Evolutionary conservation across 1,140 invertebrate species (phyloP).

Genomic region (Drosophila lini): DNA sequence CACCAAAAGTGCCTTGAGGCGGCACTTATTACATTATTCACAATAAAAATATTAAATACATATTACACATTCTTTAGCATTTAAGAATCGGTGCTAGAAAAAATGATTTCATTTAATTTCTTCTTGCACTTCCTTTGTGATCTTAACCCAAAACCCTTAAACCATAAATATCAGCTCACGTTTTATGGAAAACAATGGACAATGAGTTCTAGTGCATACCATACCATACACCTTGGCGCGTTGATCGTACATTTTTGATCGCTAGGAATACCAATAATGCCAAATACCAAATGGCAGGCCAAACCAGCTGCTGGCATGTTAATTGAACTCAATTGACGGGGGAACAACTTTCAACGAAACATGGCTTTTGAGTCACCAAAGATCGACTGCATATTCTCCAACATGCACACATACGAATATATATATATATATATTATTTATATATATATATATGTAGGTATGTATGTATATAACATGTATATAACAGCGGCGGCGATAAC

Average conservation of each 20-base stretch:
- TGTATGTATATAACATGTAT: conserved; percentile 26
- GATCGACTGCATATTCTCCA: conserved; percentile 29
- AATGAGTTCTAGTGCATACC: neutral
- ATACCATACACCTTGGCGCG: neutral
- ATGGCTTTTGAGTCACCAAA: conserved; percentile 35
- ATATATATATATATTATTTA: neutral
- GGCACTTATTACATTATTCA: no score
- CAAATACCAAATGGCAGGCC: conserved; percentile 5
- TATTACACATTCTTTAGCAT: no score
- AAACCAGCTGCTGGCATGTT: conserved; percentile 29
- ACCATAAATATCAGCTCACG: neutral
- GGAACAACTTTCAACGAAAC: conserved; percentile 30
- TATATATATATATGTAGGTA: neutral
- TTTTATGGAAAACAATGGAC: neutral
- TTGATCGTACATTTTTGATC: neutral
- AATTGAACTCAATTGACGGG: conserved; percentile 42
- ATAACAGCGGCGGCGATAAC: conserved; percentile 45
- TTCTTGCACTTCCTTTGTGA: conserved; percentile 9
- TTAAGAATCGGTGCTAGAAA: no score
- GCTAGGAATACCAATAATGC: conserved; percentile 13
- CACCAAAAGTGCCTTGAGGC: no score
- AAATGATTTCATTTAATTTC: no score
- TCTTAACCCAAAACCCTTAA: neutral
- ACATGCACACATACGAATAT: neutral
- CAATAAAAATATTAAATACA: no score